Evolutionary conservation across 2,888 invertebrate species (phyloP).

Genomic region (Meghimatium bilineatum): DNA sequence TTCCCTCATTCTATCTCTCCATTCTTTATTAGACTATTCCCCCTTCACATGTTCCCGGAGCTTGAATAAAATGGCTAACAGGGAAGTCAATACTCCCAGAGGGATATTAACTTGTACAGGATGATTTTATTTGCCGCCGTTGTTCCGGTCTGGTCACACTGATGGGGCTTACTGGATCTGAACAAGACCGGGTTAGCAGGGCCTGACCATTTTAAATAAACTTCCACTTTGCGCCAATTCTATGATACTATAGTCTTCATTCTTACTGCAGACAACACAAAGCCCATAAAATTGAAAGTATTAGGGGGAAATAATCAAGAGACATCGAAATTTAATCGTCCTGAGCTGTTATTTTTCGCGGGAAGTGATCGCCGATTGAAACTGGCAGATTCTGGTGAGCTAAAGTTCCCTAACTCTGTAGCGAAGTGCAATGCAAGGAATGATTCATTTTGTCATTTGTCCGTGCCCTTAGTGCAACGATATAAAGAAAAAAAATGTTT

Average conservation of each 20-base stretch:
- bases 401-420: background rate
- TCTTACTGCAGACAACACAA: background rate
- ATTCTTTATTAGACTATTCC: background rate
- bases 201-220: background rate
- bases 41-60: background rate
- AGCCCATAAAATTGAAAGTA: background rate
- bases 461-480: background rate
- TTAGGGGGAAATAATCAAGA: background rate
- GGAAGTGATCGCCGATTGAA: slow-evolving; percentile 33
- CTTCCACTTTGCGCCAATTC: background rate
- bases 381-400: slow-evolving; percentile 15
- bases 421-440: background rate
- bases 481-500: background rate
- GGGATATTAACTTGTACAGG: slow-evolving; percentile 40
- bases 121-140: slow-evolving; percentile 53
- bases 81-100: slow-evolving; percentile 46
- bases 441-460: slow-evolving; percentile 4
- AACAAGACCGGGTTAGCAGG: slow-evolving; percentile 29
- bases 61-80: slow-evolving; percentile 34
- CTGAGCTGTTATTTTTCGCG: slow-evolving; percentile 25
- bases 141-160: slow-evolving; percentile 48
- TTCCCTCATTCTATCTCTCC: background rate
- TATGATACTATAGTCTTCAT: background rate
- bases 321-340: slow-evolving; percentile 35
- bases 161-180: slow-evolving; percentile 52